These are phyloP conservation scores for Eueremaeus valkanovi DNA, from an alignment of 2,888 invertebrate genomes.

Conservation along the genomic window DNA sequence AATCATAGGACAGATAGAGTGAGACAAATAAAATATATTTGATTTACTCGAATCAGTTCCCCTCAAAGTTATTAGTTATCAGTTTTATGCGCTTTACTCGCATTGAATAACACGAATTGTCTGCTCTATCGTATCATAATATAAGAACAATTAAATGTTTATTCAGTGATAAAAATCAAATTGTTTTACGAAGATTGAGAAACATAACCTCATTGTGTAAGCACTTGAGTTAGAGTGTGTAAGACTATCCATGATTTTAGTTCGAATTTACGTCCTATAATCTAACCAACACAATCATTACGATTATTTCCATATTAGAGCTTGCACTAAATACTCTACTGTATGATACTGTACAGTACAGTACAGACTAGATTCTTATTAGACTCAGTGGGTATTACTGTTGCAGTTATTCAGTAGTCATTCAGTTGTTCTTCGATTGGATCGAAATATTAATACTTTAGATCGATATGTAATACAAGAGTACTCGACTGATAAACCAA, in stretches of 20 bases:
- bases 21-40: conserved; percentile 1
- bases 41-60: neutral
- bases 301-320: no score
- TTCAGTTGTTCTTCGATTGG: no score
- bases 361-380: no score
- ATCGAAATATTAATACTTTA: no score
- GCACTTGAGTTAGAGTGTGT: conserved; percentile 18
- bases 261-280: no score
- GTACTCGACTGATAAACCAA: neutral
- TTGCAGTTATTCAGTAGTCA: no score
- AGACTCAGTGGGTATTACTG: no score
- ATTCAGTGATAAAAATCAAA: conserved; percentile 10
- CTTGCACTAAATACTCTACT: no score
- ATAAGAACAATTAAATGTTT: conserved; percentile 24
- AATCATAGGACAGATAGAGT: conserved; percentile 5
- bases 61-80: neutral
- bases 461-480: no score
- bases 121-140: conserved; percentile 2
- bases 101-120: conserved; percentile 7
- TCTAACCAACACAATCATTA: no score
- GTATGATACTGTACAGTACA: no score
- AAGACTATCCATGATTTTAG: no score
- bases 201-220: conserved; percentile 23
- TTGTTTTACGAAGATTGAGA: conserved; percentile 20
- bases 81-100: neutral